Evolutionary conservation across 2,888 invertebrate species (phyloP).

Genomic region (Drosophila demipolita): DNA sequence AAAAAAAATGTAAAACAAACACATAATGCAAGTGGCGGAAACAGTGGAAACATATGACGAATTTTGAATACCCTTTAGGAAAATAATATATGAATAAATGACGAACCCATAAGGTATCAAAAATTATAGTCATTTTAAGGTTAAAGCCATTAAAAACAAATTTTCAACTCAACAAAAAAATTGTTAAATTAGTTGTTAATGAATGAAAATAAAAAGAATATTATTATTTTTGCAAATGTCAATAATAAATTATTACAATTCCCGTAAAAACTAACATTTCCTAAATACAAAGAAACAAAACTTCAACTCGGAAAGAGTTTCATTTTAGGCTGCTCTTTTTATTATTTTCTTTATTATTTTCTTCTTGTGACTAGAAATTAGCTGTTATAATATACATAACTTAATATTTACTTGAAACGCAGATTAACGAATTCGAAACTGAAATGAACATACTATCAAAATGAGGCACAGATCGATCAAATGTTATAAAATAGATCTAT

Average conservation of each 20-base stretch:
- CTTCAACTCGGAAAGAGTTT: neutral
- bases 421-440: rapidly evolving
- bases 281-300: neutral
- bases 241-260: neutral
- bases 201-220: neutral
- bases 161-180: neutral
- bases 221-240: neutral
- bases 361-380: neutral
- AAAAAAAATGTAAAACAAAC: conserved; percentile 28
- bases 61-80: conserved; percentile 5
- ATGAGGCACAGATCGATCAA: too few relatives aligned
- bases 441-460: too few relatives aligned
- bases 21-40: conserved; percentile 35
- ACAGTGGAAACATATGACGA: neutral
- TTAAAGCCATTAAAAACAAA: neutral
- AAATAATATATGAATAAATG: neutral
- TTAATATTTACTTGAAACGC: neutral
- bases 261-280: neutral
- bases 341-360: too few relatives aligned
- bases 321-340: neutral
- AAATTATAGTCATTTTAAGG: rapidly evolving
- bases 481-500: too few relatives aligned
- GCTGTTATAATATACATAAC: neutral
- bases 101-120: neutral
- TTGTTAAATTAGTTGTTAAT: neutral